phyloP scores from a whole-genome alignment of 2,797 vertebrate species.

The Ceryle rudis region DNA sequence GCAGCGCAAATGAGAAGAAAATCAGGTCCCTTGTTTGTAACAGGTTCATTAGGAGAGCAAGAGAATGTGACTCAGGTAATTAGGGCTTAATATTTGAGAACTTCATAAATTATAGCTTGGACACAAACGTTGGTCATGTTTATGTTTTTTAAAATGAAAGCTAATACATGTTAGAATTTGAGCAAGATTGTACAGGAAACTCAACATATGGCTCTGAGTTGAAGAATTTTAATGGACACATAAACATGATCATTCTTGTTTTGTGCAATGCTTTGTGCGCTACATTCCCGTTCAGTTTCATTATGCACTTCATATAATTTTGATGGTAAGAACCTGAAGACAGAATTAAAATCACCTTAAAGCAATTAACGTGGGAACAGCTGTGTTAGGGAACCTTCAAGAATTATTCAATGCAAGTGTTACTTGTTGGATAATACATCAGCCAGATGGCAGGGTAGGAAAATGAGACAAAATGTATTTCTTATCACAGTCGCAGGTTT shows the following conservation, averaged over 20 bases:
- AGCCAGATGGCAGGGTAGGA: constrained; percentile 47
- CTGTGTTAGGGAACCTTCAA: constrained; percentile 46
- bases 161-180: constrained; percentile 34
- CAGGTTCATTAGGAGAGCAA: constrained; percentile 58
- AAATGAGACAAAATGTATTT: constrained; percentile 36
- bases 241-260: constrained; percentile 61
- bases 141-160: constrained; percentile 51
- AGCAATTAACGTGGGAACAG: constrained; percentile 57
- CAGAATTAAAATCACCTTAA: constrained; percentile 52
- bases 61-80: constrained; percentile 49
- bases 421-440: constrained; percentile 50
- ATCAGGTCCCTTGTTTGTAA: constrained; percentile 35
- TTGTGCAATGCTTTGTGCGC: not conserved
- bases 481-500: not conserved
- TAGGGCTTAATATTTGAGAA: constrained; percentile 57
- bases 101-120: constrained; percentile 49
- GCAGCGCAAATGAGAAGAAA: not conserved
- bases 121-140: constrained; percentile 23
- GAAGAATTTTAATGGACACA: constrained; percentile 60
- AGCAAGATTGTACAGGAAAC: constrained; percentile 59
- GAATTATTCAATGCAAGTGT: constrained; percentile 24
- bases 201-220: constrained; percentile 36
- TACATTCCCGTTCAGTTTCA: constrained; percentile 38
- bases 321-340: constrained; percentile 56
- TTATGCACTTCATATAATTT: constrained; percentile 44